A percentile compares a stretch with the other conserved stretches of the same genome.
phyloP scores from a whole-genome alignment of 2,113 vertebrate genomes.

The Thamnaconus septentrionalis region DNA sequence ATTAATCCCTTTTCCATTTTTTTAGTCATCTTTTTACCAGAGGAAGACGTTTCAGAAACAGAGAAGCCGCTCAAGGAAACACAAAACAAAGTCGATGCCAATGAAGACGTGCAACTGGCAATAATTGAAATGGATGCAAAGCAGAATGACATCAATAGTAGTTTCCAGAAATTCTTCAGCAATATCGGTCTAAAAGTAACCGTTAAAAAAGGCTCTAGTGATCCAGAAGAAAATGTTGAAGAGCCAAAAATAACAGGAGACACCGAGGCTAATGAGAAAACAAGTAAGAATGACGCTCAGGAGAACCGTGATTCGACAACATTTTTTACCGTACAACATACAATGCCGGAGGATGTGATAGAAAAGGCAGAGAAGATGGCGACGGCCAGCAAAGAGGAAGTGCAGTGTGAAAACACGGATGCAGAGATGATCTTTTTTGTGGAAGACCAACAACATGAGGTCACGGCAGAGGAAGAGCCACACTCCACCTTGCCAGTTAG shows the following conservation, averaged over 20 bases:
- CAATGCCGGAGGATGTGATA: conserved; percentile 29
- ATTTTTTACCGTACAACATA: conserved; percentile 51
- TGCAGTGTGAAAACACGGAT: too few species aligned
- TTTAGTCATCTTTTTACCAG: conserved; percentile 67
- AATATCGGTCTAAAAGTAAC: conserved; percentile 90
- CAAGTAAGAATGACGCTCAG: conserved; percentile 24
- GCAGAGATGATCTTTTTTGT: conserved; percentile 7
- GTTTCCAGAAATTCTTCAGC: conserved; percentile 89
- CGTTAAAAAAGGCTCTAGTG: conserved; percentile 83
- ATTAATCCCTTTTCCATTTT: conserved; percentile 48
- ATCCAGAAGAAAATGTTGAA: conserved; percentile 75
- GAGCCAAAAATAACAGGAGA: conserved; percentile 55
- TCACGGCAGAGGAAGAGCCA: conserved; percentile 15
- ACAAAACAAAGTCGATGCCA: conserved; percentile 47
- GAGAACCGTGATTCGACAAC: conserved; percentile 28
- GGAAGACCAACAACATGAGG: conserved; percentile 29
- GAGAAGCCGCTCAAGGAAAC: conserved; percentile 62
- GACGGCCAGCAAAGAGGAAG: conserved; percentile 26
- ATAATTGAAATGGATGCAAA: conserved; percentile 68
- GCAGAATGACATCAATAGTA: conserved; percentile 78
- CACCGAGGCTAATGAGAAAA: conserved; percentile 12
- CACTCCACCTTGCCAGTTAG: conserved; percentile 51
- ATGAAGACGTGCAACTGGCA: conserved; percentile 59
- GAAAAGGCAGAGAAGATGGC: conserved; percentile 43
- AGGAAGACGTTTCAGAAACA: conserved; percentile 66